Evolutionary conservation across 2,797 vertebrate genomes (phyloP), one percentile per base, ranked within the genome.

Genomic region (Lycodopsis pacificus): DNA sequence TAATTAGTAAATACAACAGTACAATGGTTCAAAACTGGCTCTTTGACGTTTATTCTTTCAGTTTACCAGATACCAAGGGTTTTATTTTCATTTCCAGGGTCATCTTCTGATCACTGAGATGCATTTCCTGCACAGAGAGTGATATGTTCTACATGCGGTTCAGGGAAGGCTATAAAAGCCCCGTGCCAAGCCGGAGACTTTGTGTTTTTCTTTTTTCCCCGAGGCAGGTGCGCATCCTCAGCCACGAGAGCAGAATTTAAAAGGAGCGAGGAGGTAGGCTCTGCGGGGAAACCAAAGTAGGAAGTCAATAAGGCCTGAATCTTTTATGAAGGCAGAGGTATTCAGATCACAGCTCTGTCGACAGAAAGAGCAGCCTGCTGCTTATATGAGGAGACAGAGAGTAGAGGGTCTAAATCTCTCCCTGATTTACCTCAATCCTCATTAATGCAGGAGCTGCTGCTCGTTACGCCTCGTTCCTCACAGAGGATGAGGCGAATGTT

Each of bases 311-410:
- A 94, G 92, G 91, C 91, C 94, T 97, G 96, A 96, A 97, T 97
- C 93, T 97, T 96, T 97, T 95, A 96, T 96, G 96, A 97, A 96
- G 95, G 95, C 94, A 93, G 95, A 96, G 96, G 89, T 96, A 96
- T 97, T 97, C 96, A 94, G 96, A 96, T 96, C 96, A 96, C 96
- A 96, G 94, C 94, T 92, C 90, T 0, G 58, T 94, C 88, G 92
- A 93, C 92, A 94, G 90, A 72, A 80, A 94, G 95, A 92, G 94
- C 91, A 90, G 95, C 94, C 95, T 95, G 93, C 95, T 92, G 95
- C 95, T 96, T 89, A 93, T 91, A 77, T 73, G 91, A 91, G 89
- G 88, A 94, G 92, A 90, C 86, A 90, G 84, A 87, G 80, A 88
- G 91, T 66, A 65, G 77, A 89, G 85, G 78, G 81, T 88, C 83